phyloP scores from a whole-genome alignment of 2,797 vertebrate species.

The Iguana delicatissima region DNA sequence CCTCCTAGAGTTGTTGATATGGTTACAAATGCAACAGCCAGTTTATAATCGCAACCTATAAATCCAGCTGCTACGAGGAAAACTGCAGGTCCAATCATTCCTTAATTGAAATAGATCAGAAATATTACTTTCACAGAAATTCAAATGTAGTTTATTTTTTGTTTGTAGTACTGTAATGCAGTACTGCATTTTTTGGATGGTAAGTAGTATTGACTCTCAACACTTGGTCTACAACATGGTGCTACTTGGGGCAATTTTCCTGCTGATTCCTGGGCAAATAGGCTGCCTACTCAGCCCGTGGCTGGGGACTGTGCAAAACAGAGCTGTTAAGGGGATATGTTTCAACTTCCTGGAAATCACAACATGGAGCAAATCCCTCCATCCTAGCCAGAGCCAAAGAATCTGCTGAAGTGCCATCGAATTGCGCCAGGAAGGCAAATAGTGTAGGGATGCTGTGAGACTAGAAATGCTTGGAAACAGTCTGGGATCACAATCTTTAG shows the following conservation, averaged over 20 bases:
- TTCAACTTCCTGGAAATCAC: too few species aligned
- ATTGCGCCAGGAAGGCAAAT: background rate
- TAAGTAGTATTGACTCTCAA: background rate
- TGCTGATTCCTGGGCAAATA: background rate
- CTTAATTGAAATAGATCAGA: constrained; percentile 69
- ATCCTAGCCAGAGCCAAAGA: background rate
- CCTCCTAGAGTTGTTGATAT: constrained; percentile 93
- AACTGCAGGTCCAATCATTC: constrained; percentile 93
- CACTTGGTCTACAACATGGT: background rate
- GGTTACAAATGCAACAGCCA: constrained; percentile 93
- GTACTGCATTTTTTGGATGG: background rate
- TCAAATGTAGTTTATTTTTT: background rate
- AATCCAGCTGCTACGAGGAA: constrained; percentile 93
- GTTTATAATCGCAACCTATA: constrained; percentile 89
- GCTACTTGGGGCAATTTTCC: background rate
- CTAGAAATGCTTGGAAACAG: background rate
- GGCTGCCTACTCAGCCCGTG: background rate
- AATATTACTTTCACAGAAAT: background rate
- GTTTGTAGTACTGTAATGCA: background rate
- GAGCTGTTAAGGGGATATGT: background rate
- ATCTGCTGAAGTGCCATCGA: too few species aligned
- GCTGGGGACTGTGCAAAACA: background rate
- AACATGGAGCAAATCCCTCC: background rate
- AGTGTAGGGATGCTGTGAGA: background rate
- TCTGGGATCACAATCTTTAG: background rate